Percentiles rank a stretch among this genome's conserved stretches.
phyloP scores from a whole-genome alignment of 2,113 vertebrate species.

The Sapajus apella region DNA sequence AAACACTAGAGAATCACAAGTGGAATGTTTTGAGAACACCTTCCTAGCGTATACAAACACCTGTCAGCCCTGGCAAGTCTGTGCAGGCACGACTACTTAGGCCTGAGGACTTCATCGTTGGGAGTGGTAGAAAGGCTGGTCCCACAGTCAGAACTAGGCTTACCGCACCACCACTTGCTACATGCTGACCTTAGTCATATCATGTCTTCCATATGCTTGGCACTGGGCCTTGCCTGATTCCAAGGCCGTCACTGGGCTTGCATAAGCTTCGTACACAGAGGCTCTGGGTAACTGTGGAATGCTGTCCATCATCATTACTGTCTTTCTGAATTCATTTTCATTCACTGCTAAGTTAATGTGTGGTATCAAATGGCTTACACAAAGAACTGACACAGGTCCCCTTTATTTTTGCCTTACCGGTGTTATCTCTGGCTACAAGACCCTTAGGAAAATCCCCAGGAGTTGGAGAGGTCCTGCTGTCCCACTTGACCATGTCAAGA shows the following conservation, averaged over 20 bases:
- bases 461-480: slow-evolving; percentile 87
- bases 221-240: not conserved
- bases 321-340: not conserved
- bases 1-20: not conserved
- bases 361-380: rapidly evolving
- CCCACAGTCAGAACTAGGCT: not conserved
- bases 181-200: too few species aligned
- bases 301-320: rapidly evolving
- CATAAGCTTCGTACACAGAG: rapidly evolving
- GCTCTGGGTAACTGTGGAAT: rapidly evolving
- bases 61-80: not conserved
- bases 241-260: not conserved
- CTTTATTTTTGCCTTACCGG: slow-evolving; percentile 81
- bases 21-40: not conserved
- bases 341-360: not conserved
- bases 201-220: not conserved
- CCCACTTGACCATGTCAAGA: slow-evolving; percentile 85
- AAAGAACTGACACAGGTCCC: rapidly evolving
- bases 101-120: not conserved
- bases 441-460: slow-evolving; percentile 87
- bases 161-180: rapidly evolving
- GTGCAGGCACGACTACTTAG: not conserved
- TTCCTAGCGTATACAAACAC: not conserved
- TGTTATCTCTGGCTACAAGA: slow-evolving; percentile 92
- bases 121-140: not conserved